Evolutionary conservation across 2,888 invertebrate species (phyloP).

Genomic region (Elegia similella): DNA sequence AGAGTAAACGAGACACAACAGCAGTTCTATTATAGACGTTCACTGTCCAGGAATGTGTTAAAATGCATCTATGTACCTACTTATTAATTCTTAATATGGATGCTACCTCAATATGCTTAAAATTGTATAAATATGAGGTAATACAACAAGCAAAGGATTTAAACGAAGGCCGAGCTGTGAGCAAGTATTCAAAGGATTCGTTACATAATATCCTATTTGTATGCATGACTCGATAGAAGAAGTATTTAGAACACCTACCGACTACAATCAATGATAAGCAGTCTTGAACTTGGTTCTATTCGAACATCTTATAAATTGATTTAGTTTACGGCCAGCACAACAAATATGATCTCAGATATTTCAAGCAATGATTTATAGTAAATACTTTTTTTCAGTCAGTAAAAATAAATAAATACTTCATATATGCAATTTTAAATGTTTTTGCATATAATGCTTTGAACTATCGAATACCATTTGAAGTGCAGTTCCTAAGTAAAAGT

Average conservation of each 20-base stretch:
- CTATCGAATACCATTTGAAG: too few relatives aligned
- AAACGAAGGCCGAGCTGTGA: neutral
- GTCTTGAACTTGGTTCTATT: neutral
- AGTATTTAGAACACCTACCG: neutral
- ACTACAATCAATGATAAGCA: neutral
- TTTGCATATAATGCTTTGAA: too few relatives aligned
- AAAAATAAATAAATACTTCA: too few relatives aligned
- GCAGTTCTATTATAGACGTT: too few relatives aligned
- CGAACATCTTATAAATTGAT: too few relatives aligned
- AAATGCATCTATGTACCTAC: too few relatives aligned
- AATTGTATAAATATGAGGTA: slow-evolving; percentile 4
- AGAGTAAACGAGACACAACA: too few relatives aligned
- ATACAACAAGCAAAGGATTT: slow-evolving; percentile 8
- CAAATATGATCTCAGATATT: too few relatives aligned
- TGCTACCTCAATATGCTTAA: neutral
- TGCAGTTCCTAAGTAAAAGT: neutral
- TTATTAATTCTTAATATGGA: neutral
- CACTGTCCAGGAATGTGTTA: too few relatives aligned
- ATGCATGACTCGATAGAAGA: neutral
- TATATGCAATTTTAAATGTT: too few relatives aligned
- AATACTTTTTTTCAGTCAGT: neutral
- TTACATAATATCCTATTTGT: slow-evolving; percentile 5
- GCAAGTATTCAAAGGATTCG: neutral
- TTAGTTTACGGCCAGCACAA: too few relatives aligned
- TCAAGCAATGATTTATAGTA: neutral